Evolutionary conservation across 2,113 vertebrate species (phyloP).

Genomic region (Fregetta grallaria): DNA sequence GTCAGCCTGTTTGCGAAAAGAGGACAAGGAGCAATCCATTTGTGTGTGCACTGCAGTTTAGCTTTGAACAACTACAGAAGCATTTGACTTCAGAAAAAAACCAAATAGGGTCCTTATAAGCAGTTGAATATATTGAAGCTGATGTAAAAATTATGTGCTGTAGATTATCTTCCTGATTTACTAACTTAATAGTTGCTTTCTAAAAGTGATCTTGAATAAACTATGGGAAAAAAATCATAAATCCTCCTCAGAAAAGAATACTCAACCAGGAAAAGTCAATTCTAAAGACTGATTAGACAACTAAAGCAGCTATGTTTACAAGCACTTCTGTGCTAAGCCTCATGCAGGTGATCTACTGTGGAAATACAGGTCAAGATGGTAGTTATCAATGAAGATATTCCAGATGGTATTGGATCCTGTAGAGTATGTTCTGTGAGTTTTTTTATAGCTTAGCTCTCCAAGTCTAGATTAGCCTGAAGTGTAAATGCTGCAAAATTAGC

Average conservation of each 20-base stretch:
- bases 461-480: neutral
- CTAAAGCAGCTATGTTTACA: neutral
- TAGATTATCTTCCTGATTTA: neutral
- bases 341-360: neutral
- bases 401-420: neutral
- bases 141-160: neutral
- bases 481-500: neutral
- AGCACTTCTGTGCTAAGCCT: neutral
- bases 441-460: neutral
- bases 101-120: neutral
- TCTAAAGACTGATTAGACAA: neutral
- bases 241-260: neutral
- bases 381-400: neutral
- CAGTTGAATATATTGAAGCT: neutral
- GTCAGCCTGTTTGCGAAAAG: neutral
- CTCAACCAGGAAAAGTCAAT: neutral
- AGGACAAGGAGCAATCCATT: neutral
- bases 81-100: neutral
- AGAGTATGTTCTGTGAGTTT: neutral
- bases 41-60: neutral
- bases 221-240: neutral
- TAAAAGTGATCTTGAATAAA: slow-evolving; percentile 16
- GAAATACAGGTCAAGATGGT: neutral
- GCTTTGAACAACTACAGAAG: neutral
- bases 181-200: slow-evolving; percentile 3